These are phyloP conservation scores for Volucella bombylans DNA, from an alignment of 2,888 invertebrate species.

Conservation along the genomic window DNA sequence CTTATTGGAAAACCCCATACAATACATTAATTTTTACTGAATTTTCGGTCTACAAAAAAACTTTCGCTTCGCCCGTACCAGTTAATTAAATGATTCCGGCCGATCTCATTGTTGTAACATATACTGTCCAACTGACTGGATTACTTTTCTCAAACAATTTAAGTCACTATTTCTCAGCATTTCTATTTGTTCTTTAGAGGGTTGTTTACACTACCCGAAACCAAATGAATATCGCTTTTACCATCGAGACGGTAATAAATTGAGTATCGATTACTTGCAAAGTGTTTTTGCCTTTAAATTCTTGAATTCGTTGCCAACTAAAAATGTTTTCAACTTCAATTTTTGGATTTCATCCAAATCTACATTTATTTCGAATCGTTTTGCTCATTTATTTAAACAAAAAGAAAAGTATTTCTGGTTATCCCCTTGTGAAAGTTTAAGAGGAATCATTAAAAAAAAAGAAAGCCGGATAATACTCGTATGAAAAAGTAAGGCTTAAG, in stretches of 20 bases:
- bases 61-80: background rate
- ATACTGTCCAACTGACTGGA: conserved; percentile 9
- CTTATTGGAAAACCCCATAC: too few species aligned
- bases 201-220: conserved; percentile 16
- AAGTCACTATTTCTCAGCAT: conserved; percentile 19
- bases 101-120: conserved; percentile 15
- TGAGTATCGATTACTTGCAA: conserved; percentile 62
- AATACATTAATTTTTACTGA: background rate
- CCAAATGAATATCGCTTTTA: conserved; percentile 28
- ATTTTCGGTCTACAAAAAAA: conserved; percentile 18
- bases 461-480: too few species aligned
- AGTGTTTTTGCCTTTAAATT: conserved; percentile 62
- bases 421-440: background rate
- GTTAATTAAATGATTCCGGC: conserved; percentile 13
- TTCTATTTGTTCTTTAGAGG: conserved; percentile 18
- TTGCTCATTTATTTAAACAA: conserved; percentile 20
- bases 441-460: background rate
- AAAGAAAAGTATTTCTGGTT: conserved; percentile 17
- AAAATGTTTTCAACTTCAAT: conserved; percentile 50
- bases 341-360: conserved; percentile 54
- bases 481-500: background rate
- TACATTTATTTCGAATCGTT: conserved; percentile 1
- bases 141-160: conserved; percentile 24
- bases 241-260: conserved; percentile 29
- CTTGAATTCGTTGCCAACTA: conserved; percentile 47